phyloP scores from a whole-genome alignment of 2,888 invertebrate species.

The Tenthredo mesomela region DNA sequence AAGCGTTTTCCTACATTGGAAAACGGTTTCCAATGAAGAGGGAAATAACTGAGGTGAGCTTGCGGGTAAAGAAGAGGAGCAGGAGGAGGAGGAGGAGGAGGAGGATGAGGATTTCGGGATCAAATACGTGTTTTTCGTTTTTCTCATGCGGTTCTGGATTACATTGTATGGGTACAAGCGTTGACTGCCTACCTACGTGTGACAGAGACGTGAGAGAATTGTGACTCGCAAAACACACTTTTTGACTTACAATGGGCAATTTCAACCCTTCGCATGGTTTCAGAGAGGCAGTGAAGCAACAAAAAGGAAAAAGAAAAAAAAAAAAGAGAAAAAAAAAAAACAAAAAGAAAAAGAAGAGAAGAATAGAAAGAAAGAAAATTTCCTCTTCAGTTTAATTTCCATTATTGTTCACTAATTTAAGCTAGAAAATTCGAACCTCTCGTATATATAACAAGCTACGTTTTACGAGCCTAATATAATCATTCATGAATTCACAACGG shows the following conservation, averaged over 20 bases:
- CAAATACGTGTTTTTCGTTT: not conserved
- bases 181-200: not conserved
- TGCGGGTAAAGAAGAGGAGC: not conserved
- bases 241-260: not conserved
- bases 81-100: too few species aligned
- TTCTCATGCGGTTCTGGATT: not conserved
- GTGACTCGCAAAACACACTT: not conserved
- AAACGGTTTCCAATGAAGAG: conserved; percentile 9
- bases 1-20: not conserved
- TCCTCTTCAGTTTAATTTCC: not conserved
- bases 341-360: not conserved
- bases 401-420: not conserved
- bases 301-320: too few species aligned
- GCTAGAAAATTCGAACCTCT: not conserved
- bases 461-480: not conserved
- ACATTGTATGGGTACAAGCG: not conserved
- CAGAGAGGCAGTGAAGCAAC: not conserved
- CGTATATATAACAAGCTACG: not conserved
- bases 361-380: too few species aligned
- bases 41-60: not conserved
- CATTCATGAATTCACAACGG: not conserved
- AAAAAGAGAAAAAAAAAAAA: not conserved
- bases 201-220: conserved; percentile 2
- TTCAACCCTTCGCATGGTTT: conserved; percentile 2
- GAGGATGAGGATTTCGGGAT: not conserved